These are phyloP conservation scores for Leuciscus waleckii DNA, from an alignment of 2,797 vertebrate genomes.

Conservation along the genomic window DNA sequence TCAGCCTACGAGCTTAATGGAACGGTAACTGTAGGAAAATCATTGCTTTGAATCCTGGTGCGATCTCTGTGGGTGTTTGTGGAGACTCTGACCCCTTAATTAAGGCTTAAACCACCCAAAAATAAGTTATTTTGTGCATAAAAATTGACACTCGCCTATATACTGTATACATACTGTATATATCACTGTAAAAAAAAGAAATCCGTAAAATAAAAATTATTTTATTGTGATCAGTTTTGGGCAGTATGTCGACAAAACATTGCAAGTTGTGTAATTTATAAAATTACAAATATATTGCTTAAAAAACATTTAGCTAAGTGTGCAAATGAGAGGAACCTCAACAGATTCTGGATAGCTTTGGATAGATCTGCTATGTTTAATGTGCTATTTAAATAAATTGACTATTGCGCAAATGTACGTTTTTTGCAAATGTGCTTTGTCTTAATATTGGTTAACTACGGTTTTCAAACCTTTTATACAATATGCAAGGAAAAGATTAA, in stretches of 20 bases:
- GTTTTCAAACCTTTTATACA: not conserved
- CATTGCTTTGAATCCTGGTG: slow-evolving; percentile 1
- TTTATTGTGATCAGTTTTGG: not conserved
- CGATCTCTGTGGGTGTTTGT: not conserved
- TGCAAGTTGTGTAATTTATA: not conserved
- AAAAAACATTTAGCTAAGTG: too few species aligned
- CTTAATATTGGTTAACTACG: not conserved
- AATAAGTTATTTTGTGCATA: not conserved
- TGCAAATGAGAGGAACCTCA: too few species aligned
- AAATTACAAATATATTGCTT: not conserved
- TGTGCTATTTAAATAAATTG: too few species aligned
- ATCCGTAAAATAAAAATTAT: too few species aligned
- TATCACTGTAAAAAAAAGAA: too few species aligned
- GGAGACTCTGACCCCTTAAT: not conserved
- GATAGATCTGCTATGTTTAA: too few species aligned
- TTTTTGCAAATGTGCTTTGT: not conserved
- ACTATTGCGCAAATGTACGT: not conserved
- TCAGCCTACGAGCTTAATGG: not conserved
- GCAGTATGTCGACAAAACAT: not conserved
- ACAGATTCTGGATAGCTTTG: too few species aligned
- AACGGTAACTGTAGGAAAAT: not conserved
- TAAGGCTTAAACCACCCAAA: not conserved
- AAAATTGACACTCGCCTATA: not conserved
- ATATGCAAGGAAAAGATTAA: not conserved
- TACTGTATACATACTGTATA: too few species aligned